Evolutionary conservation across 1,140 invertebrate species (phyloP).

Genomic region (Amphibalanus amphitrite): DNA sequence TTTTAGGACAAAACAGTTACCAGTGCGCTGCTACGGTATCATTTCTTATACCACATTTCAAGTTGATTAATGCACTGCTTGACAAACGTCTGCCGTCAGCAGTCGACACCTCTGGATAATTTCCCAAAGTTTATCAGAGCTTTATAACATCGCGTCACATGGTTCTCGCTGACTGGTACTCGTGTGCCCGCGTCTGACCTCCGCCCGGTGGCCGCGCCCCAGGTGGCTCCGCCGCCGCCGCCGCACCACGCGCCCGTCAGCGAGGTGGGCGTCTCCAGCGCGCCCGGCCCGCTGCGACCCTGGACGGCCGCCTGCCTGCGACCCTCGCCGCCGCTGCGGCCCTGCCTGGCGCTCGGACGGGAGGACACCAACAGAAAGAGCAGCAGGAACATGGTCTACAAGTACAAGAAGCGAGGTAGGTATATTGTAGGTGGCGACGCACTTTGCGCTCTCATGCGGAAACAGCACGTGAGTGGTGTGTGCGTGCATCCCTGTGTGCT

Average conservation of each 20-base stretch:
- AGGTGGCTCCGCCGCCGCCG: neutral
- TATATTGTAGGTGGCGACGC: neutral
- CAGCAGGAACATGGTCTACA: constrained; percentile 14
- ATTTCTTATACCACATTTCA: too few relatives aligned
- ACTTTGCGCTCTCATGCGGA: neutral
- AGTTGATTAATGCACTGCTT: too few relatives aligned
- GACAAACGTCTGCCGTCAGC: too few relatives aligned
- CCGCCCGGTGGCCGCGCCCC: neutral
- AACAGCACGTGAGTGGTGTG: neutral
- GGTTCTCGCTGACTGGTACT: too few relatives aligned
- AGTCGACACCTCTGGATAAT: too few relatives aligned
- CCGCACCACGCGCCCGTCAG: constrained; percentile 1
- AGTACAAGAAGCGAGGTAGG: constrained; percentile 1
- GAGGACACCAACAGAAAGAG: constrained; percentile 26
- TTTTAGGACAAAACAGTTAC: too few relatives aligned
- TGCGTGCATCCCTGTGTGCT: neutral
- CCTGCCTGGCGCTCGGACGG: constrained; percentile 36
- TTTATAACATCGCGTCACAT: too few relatives aligned
- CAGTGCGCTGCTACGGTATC: too few relatives aligned
- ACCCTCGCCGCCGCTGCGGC: constrained; percentile 55
- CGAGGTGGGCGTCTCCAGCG: neutral
- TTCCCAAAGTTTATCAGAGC: too few relatives aligned
- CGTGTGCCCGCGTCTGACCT: neutral
- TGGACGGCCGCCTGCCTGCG: constrained; percentile 62
- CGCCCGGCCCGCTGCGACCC: constrained; percentile 9